phyloP scores from a whole-genome alignment of 1,140 invertebrate genomes.

The Thaumatotibia leucotreta region DNA sequence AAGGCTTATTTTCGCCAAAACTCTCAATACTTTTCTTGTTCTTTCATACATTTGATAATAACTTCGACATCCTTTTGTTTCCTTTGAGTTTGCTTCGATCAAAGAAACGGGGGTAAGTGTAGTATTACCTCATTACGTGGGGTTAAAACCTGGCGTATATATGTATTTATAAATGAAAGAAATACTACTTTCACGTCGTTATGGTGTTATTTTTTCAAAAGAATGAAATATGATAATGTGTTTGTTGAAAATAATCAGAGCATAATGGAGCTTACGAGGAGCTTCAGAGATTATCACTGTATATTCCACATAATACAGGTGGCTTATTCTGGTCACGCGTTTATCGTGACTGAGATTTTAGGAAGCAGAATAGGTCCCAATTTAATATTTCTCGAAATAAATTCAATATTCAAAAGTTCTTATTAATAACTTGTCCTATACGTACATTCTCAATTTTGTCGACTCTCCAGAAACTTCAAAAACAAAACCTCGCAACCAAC shows the following conservation, averaged over 20 bases:
- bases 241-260: neutral
- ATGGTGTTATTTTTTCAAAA: neutral
- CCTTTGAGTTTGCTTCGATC: constrained; percentile 3
- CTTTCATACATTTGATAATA: neutral
- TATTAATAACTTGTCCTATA: too few relatives aligned
- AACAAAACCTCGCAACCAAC: too few relatives aligned
- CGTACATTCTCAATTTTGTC: too few relatives aligned
- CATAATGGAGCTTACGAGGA: too few relatives aligned
- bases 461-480: too few relatives aligned
- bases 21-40: neutral
- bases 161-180: neutral
- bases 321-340: neutral
- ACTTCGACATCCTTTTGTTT: neutral
- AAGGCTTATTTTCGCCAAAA: neutral
- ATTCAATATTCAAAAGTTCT: too few relatives aligned
- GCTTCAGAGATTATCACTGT: too few relatives aligned
- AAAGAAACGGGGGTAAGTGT: neutral
- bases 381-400: too few relatives aligned
- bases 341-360: too few relatives aligned
- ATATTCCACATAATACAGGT: too few relatives aligned
- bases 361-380: too few relatives aligned
- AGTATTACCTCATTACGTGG: constrained; percentile 1
- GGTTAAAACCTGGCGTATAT: neutral
- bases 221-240: neutral
- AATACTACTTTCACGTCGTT: neutral